These are phyloP conservation scores for Hyla sarda DNA, from an alignment of 2,113 vertebrate species.

Conservation along the genomic window DNA sequence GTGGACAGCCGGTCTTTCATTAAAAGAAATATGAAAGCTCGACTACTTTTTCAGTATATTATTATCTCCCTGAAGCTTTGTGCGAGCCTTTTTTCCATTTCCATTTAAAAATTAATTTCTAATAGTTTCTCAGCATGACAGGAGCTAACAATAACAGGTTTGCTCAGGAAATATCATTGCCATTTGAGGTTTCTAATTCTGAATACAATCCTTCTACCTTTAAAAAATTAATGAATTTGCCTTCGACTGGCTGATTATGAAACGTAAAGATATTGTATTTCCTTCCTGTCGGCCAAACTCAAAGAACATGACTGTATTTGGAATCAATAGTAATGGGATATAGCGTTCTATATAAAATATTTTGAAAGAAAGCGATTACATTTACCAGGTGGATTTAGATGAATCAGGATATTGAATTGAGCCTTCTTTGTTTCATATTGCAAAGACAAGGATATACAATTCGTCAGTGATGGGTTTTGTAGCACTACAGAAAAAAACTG, in stretches of 20 bases:
- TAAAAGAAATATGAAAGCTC: slow-evolving; percentile 61
- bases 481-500: neutral
- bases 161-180: slow-evolving; percentile 65
- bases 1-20: slow-evolving; percentile 59
- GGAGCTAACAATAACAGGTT: slow-evolving; percentile 65
- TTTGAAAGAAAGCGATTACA: slow-evolving; percentile 42
- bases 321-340: slow-evolving; percentile 65
- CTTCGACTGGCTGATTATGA: slow-evolving; percentile 65
- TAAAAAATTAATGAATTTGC: slow-evolving; percentile 72
- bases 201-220: slow-evolving; percentile 64
- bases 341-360: slow-evolving; percentile 44
- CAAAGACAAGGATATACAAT: too few relatives aligned
- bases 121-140: slow-evolving; percentile 61
- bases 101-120: slow-evolving; percentile 69
- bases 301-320: slow-evolving; percentile 63
- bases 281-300: slow-evolving; percentile 66
- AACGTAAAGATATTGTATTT: slow-evolving; percentile 64
- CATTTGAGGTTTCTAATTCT: slow-evolving; percentile 68
- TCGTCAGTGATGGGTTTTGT: neutral
- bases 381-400: slow-evolving; percentile 9
- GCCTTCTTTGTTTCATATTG: neutral
- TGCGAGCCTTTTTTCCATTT: slow-evolving; percentile 62
- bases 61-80: slow-evolving; percentile 61
- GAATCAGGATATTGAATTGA: neutral
- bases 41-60: slow-evolving; percentile 61